phyloP scores from a whole-genome alignment of 2,888 invertebrate species.

The Dolomedes plantarius region DNA sequence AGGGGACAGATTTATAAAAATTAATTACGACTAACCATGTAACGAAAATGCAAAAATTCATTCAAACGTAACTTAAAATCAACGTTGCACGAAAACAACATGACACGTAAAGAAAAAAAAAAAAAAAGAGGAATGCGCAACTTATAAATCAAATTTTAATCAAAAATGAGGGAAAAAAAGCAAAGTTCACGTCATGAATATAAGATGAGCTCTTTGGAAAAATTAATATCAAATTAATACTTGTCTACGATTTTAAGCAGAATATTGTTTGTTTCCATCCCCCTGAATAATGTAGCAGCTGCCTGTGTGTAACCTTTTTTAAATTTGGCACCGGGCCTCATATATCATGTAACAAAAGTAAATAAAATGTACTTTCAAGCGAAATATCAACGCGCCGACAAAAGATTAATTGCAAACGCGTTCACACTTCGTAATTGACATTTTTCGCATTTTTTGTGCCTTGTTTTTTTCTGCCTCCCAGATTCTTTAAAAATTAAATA shows the following conservation, averaged over 20 bases:
- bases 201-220: neutral
- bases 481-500: slow-evolving; percentile 70
- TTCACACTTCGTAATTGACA: slow-evolving; percentile 69
- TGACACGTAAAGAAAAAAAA: neutral
- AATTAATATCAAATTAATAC: slow-evolving; percentile 9
- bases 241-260: neutral
- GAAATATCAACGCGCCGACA: slow-evolving; percentile 51
- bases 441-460: slow-evolving; percentile 49
- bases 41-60: no score
- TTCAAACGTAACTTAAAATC: no score
- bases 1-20: no score
- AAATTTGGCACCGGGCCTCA: neutral
- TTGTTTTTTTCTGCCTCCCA: slow-evolving; percentile 12
- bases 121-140: neutral
- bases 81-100: no score
- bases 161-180: neutral
- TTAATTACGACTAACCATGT: no score
- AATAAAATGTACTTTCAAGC: slow-evolving; percentile 36
- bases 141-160: slow-evolving; percentile 1
- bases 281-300: slow-evolving; percentile 34
- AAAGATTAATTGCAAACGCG: slow-evolving; percentile 67
- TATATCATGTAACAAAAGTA: slow-evolving; percentile 33
- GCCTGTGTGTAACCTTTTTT: neutral
- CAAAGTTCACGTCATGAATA: neutral
- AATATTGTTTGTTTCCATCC: neutral